Base-by-base conservation (phyloP, 2,888 invertebrate species). In the Dascillus cervinus region DNA sequence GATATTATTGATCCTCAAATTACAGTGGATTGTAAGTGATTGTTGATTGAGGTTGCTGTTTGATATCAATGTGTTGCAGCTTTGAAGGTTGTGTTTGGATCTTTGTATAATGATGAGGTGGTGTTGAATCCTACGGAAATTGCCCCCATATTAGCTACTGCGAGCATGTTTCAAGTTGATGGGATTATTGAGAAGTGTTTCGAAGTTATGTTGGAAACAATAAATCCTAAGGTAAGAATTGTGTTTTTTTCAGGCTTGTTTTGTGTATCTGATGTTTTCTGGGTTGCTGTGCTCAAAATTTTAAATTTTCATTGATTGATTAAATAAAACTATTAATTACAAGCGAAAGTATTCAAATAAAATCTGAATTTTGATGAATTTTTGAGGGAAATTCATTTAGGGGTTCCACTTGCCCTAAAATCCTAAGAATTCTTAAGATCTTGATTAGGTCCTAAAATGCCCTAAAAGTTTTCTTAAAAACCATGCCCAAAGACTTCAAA, bases 101-200 rank as follows among this genome's bases (percentile, higher is more conserved):
- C 84, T 2, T 69, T 85, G 49, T 86, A 86, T 55, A 75, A 76
- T 43, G 81, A 83, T 55, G 82, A 84, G 64, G 71, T 85, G 2
- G 72, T 71, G 36, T 66, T 85, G 20, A 78, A 81, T 45, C 78
- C 80, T 3, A 67, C 73, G 27, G 72, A 75, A 52, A 78, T 82
- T 8, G 71, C 80, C 36, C 70, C 77, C 2, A 75, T 82, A 22
- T 55, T 84, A 30, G 82, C 84, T 19, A 77, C 82, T n/a, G 79
- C 83, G 2, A 78, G 79, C 3, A 66, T 84, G 49, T 77, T 85
- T 44, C 83, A 83, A 58, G 57, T 84, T 41, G 84, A 83, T 45
- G 77, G 78, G 9, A 66, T 64, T 13, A 82, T 84, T 41, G 77
- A 81, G 34, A 79, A 82, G 52, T 83, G 84, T 59, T 67, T 71